Percentiles rank a stretch among this genome's conserved stretches.
phyloP scores from a whole-genome alignment of 2,888 invertebrate genomes.

The Apantesis nais region DNA sequence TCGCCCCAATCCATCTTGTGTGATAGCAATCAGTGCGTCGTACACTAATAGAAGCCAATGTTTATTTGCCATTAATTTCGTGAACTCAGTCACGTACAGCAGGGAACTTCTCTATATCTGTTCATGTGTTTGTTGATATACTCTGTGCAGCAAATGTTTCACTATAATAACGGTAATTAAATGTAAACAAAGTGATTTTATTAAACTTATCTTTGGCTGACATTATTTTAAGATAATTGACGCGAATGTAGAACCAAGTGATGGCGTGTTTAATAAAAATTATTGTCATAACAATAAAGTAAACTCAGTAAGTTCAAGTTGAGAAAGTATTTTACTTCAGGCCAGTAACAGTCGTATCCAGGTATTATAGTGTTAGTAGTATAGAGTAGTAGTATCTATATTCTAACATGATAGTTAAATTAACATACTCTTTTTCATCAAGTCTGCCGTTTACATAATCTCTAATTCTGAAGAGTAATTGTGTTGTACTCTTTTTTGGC shows the following conservation, averaged over 20 bases:
- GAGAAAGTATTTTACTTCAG: too few species aligned
- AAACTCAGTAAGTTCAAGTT: too few species aligned
- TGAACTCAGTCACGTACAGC: slow-evolving; percentile 33
- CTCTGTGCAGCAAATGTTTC: slow-evolving; percentile 18
- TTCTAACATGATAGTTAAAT: too few species aligned
- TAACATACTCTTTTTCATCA: too few species aligned
- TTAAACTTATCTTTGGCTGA: neutral
- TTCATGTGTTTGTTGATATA: slow-evolving; percentile 23
- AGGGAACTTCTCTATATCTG: slow-evolving; percentile 8
- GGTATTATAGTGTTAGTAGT: too few species aligned
- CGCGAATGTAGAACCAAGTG: neutral
- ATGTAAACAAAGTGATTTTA: slow-evolving; percentile 21
- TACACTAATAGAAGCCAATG: slow-evolving; percentile 57
- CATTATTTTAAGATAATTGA: neutral
- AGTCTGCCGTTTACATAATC: too few species aligned
- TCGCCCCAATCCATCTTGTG: slow-evolving; percentile 54
- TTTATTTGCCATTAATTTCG: slow-evolving; percentile 59
- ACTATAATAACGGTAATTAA: slow-evolving; percentile 36
- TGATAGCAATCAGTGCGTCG: slow-evolving; percentile 59
- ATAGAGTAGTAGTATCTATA: too few species aligned
- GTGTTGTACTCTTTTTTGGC: too few species aligned
- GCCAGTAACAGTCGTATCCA: too few species aligned
- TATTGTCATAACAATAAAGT: neutral
- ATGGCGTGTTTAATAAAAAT: neutral
- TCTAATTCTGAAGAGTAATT: too few species aligned